Base-by-base conservation (phyloP, 1,140 invertebrate genomes). In the Leptinotarsa undecemlineata region DNA sequence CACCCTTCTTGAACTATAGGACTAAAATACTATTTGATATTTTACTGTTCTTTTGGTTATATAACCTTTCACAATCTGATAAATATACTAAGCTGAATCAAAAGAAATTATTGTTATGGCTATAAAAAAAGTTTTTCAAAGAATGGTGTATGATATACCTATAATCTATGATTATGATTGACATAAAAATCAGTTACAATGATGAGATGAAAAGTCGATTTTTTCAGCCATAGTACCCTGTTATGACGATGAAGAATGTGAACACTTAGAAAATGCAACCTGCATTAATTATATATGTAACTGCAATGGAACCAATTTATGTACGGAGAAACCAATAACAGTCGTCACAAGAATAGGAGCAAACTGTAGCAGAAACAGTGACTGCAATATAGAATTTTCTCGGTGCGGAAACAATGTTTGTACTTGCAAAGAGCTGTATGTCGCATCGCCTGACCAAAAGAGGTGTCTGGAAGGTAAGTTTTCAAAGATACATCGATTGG, bases 371-470 rank as follows among this genome's bases (percentile, higher is more conserved):
- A 23, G 14, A 21, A 26, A 47, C 4, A 61, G 57, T 20, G 51
- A 71, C n/a, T 71, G 69, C 17, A 71, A 71, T 3, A 71, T 71
- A n/a, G 69, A 71, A 15, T 17, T 23, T 57, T 48, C 69, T n/a
- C 13, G 26, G 26, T 71, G 69, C 17, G 6, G 3, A 4, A 23
- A 60, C 14, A 19, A 23, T 26, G 60, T 23, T 60, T 71, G 69
- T 33, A 23, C 11, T 21, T 71, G 69, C 51, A 71, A 23, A 23
- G 23, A 57, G 14, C 23, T 21, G 17, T 61, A 60, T 60, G 69
- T 71, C 4, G n/a, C 20, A 21, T 71, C 69, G 5, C 20, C 69
- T 3, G 48, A 60, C 60, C 20, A 14, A n/a, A 71, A 61, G 60
- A 71, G 19, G 6, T 71, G 69, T 71, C 60, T 71, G 60, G 26